Evolutionary conservation across 2,888 invertebrate genomes (phyloP).

Genomic region (Leucozona laternaria): DNA sequence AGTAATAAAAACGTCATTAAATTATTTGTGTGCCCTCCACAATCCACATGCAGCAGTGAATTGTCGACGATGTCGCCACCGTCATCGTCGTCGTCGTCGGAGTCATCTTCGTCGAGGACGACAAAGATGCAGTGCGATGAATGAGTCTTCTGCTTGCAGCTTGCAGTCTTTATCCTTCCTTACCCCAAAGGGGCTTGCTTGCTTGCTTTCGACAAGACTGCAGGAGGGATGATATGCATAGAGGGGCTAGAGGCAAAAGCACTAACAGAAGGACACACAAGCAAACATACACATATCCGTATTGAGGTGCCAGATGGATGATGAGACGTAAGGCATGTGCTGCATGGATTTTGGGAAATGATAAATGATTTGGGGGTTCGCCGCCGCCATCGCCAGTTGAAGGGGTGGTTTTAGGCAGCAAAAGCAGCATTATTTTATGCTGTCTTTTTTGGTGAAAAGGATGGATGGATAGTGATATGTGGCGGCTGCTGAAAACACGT

Average conservation of each 20-base stretch:
- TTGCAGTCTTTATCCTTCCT: constrained; percentile 74
- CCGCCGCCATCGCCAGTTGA: background rate
- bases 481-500: constrained; percentile 57
- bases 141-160: constrained; percentile 64
- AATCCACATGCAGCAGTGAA: constrained; percentile 63
- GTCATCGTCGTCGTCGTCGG: constrained; percentile 27
- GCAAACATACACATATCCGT: constrained; percentile 39
- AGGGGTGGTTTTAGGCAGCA: constrained; percentile 57
- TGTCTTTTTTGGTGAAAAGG: constrained; percentile 63
- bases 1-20: constrained; percentile 75
- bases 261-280: constrained; percentile 13
- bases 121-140: constrained; percentile 71
- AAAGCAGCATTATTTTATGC: constrained; percentile 42
- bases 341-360: constrained; percentile 69
- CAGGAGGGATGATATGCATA: constrained; percentile 59
- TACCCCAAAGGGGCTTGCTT: constrained; percentile 54
- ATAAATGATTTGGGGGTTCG: constrained; percentile 61
- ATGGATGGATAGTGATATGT: constrained; percentile 61
- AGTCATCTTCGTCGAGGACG: constrained; percentile 36
- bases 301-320: constrained; percentile 68
- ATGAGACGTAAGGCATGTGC: constrained; percentile 57
- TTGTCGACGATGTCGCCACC: constrained; percentile 58
- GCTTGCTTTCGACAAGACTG: constrained; percentile 43
- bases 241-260: background rate
- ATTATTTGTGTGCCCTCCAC: constrained; percentile 72